Base-by-base conservation (phyloP, 2,888 invertebrate species). In the Drosophila peninsularis region DNA sequence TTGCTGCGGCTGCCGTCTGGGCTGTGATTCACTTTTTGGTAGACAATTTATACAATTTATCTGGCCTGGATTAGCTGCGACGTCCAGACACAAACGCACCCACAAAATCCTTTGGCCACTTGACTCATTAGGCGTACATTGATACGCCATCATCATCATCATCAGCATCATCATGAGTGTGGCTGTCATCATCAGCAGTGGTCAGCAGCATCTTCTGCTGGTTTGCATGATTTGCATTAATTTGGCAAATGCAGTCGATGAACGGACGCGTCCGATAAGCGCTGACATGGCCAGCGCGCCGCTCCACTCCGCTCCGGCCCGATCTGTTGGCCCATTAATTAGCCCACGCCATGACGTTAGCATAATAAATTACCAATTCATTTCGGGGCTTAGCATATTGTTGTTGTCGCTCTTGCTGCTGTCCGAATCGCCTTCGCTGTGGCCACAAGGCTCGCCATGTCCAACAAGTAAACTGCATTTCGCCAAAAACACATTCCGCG, bases 361-460 rank as follows among this genome's bases (percentile, higher is more conserved):
- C 88, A 85, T 88, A 88, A 85, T 85, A 89, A 85, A 85, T 85
- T 88, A 89, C 83, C 83, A 80, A 89, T 89, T 84, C 89, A 84
- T 84, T 83, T 76, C 62, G 62, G 64, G 74, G 78, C 77, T 82
- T 82, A 50, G 76, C 75, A 76, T 68, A 49, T 55, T 66, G 82
- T 60, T 58, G 71, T 64, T 66, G 68, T 68, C 62, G 61, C 64
- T 45, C 27, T 10, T n/a, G 62, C 34, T 34, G 71, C 68, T 41
- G 66, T 63, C 70, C 37, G 71, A 60, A 65, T 78, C 75, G 64
- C 58, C 49, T 62, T 75, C 75, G 52, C 66, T 71, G 63, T 82
- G 82, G 62, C 75, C 68, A 73, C 54, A 77, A 75, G 47, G 11
- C 58, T 37, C 37, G 14, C 54, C 70, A 53, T 62, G 70, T 70